Conservation (phyloP, 2,113 vertebrate species). For the Seriola aureovittata region DNA sequence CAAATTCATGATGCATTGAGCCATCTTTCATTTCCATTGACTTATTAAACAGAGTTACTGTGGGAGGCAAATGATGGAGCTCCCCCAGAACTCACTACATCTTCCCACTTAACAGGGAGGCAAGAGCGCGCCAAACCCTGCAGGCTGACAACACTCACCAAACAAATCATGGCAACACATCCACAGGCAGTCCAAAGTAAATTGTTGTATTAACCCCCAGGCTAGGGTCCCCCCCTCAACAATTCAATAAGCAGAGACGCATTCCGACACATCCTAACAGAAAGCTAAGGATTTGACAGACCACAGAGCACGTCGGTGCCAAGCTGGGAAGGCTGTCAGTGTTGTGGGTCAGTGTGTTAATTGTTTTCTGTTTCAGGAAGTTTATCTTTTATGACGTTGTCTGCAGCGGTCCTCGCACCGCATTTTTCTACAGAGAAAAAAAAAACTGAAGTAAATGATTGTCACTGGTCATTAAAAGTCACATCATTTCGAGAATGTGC, state of each 20-base stretch:
- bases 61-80: constrained; percentile 75
- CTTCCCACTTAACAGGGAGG: constrained; percentile 77
- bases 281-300: constrained; percentile 65
- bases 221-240: constrained; percentile 73
- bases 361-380: constrained; percentile 67
- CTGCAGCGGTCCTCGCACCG: constrained; percentile 31
- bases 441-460: constrained; percentile 54
- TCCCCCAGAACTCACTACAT: constrained; percentile 77
- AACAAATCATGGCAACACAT: constrained; percentile 84
- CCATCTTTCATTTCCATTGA: constrained; percentile 73
- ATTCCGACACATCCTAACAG: constrained; percentile 76
- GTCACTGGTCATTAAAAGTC: constrained; percentile 14
- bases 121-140: constrained; percentile 70
- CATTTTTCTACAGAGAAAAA: constrained; percentile 32
- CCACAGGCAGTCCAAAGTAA: constrained; percentile 82
- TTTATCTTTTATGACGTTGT: constrained; percentile 58
- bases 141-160: constrained; percentile 78
- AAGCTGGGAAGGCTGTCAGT: constrained; percentile 47
- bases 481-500: constrained; percentile 26
- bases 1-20: constrained; percentile 66
- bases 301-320: constrained; percentile 44
- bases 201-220: constrained; percentile 84
- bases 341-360: constrained; percentile 73
- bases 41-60: constrained; percentile 74
- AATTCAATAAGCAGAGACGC: constrained; percentile 79